A percentile compares a stretch with the other conserved stretches of the same genome.
phyloP scores from a whole-genome alignment of 2,113 vertebrate species.

The Castor canadensis region DNA sequence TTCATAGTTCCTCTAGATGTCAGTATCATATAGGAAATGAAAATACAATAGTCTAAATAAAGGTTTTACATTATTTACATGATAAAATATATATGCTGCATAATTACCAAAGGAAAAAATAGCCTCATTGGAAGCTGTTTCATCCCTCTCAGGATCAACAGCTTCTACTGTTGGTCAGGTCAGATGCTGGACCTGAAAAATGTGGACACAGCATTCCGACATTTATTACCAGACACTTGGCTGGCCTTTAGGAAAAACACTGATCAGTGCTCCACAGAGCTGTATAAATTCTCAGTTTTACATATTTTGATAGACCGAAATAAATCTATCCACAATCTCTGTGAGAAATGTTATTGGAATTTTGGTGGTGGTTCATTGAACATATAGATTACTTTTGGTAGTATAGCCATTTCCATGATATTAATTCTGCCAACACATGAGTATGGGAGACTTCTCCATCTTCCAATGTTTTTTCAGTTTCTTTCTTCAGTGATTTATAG shows the following conservation, averaged over 20 bases:
- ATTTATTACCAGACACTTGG: accelerated
- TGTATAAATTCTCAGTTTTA: neutral
- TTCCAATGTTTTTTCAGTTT: too few relatives aligned
- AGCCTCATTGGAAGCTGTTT: neutral
- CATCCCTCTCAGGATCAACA: neutral
- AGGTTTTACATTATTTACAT: neutral
- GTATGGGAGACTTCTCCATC: too few relatives aligned
- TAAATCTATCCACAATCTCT: neutral
- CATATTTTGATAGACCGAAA: neutral
- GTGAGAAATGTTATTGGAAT: too few relatives aligned
- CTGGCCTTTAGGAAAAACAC: neutral
- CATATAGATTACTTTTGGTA: too few relatives aligned
- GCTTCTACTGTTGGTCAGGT: neutral
- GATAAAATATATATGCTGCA: neutral
- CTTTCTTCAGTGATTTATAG: too few relatives aligned
- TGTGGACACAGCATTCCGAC: accelerated
- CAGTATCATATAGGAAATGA: conserved; percentile 78
- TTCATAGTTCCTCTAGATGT: conserved; percentile 83
- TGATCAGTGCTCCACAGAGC: neutral
- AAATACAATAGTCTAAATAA: neutral
- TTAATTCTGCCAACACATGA: too few relatives aligned
- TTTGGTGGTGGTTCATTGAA: too few relatives aligned
- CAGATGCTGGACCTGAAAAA: neutral
- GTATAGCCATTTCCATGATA: too few relatives aligned
- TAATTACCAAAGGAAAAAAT: neutral